Evolutionary conservation across 2,888 invertebrate genomes (phyloP).

Genomic region (Habrosyne pyritoides): DNA sequence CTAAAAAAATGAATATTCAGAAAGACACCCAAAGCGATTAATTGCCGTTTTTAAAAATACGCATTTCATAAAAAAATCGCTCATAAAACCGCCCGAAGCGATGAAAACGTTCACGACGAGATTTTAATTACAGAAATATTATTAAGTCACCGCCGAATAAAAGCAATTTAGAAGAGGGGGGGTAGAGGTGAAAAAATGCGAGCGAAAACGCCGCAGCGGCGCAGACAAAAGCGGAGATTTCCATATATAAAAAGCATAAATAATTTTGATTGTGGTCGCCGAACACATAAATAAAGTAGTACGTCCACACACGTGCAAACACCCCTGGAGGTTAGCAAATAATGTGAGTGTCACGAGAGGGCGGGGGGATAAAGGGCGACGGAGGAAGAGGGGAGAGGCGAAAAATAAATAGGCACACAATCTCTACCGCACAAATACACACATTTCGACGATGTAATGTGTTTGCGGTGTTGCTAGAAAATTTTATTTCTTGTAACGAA

Average conservation of each 20-base stretch:
- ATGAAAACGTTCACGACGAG: constrained; percentile 64
- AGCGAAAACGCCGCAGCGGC: constrained; percentile 32
- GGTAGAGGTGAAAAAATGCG: constrained; percentile 19
- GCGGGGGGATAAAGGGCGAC: constrained; percentile 33
- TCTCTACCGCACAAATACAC: constrained; percentile 70
- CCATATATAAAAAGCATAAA: constrained; percentile 75
- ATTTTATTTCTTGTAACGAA: constrained; percentile 58
- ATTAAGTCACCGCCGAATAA: constrained; percentile 75
- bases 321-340: constrained; percentile 63
- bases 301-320: constrained; percentile 64
- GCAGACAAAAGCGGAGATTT: constrained; percentile 69
- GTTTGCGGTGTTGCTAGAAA: constrained; percentile 64
- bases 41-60: constrained; percentile 53
- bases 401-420: constrained; percentile 78
- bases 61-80: constrained; percentile 53
- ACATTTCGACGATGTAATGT: constrained; percentile 72
- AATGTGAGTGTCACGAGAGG: constrained; percentile 59
- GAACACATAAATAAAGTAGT: constrained; percentile 72
- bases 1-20: not conserved
- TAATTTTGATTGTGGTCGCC: constrained; percentile 75
- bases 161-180: constrained; percentile 58
- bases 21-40: constrained; percentile 45
- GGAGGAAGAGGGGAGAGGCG: constrained; percentile 36
- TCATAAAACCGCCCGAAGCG: constrained; percentile 48
- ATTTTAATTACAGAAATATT: constrained; percentile 80